Percentiles rank a stretch among this genome's conserved stretches.
These are phyloP conservation scores for Chymomyza amoena DNA, from an alignment of 2,888 invertebrate genomes.

Conservation along the genomic window DNA sequence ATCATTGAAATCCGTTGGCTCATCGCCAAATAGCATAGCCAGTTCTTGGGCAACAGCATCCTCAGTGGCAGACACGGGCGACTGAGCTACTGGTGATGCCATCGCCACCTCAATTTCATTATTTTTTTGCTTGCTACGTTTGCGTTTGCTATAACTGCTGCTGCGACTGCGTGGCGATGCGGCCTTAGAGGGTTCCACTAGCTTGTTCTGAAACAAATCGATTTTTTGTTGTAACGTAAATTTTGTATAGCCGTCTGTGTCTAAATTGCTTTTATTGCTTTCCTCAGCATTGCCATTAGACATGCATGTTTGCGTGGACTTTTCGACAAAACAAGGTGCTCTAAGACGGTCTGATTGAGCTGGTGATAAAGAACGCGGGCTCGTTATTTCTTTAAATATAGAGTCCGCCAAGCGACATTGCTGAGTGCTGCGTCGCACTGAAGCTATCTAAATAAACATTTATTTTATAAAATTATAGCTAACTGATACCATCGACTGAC, in stretches of 20 bases:
- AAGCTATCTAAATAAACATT: constrained; percentile 56
- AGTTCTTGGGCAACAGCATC: constrained; percentile 69
- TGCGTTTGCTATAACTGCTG: constrained; percentile 4
- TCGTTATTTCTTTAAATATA: constrained; percentile 54
- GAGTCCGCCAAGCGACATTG: constrained; percentile 59
- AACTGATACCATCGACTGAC: constrained; percentile 45
- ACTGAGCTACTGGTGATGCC: no score
- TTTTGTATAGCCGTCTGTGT: constrained; percentile 24
- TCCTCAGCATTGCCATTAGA: background rate
- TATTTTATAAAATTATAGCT: background rate
- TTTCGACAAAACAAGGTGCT: constrained; percentile 29
- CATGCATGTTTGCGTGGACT: constrained; percentile 39
- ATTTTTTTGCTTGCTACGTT: constrained; percentile 7
- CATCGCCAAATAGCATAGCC: constrained; percentile 69
- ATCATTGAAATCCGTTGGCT: constrained; percentile 68
- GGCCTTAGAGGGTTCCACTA: constrained; percentile 40
- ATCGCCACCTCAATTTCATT: constrained; percentile 18
- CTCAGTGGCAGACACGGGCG: constrained; percentile 27
- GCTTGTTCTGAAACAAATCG: constrained; percentile 67
- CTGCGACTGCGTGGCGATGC: constrained; percentile 5
- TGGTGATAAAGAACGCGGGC: constrained; percentile 11
- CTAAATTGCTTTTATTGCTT: constrained; percentile 7
- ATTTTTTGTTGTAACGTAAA: constrained; percentile 68
- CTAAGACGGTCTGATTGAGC: background rate
- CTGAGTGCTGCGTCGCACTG: constrained; percentile 66